Evolutionary conservation across 2,888 invertebrate species (phyloP), one percentile per base, ranked within the genome.

Genomic region (Trichogramma evanescens): DNA sequence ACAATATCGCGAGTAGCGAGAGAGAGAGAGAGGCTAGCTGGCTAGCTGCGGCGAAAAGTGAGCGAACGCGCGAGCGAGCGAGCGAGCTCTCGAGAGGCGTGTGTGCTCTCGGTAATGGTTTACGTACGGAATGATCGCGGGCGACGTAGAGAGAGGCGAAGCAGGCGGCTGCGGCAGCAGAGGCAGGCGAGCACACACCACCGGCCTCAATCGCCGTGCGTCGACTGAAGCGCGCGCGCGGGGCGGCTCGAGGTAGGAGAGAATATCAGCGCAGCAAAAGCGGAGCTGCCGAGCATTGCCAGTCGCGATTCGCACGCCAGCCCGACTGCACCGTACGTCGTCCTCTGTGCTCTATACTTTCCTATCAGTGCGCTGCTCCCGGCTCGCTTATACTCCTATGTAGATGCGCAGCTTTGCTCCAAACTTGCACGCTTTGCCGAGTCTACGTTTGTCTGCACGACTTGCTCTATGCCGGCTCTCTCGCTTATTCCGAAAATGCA

Each of bases 401-500:
- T 26, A 26, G 26, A 26, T 26, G 26, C 3, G 26, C 2, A 26
- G 26, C 26, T 26, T 26, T 26, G 26, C 26, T 3, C 26, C 26
- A 26, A 26, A 26, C 26, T 26, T 26, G 26, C 26, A 26, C 26
- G 26, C 26, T 26, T 26, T 26, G 26, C 26, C 26, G 26, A 26
- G 26, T 26, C 26, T 26, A 2, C 3, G 26, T 26, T 26, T 26
- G 26, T 26, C 26, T 26, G 26, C 26, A 26, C 26, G 2, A 26
- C 56, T 63, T 56, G 53, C 41, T 53, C 53, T 50, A 67, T 65
- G 56, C 55, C 62, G 49, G 63, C 72, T 71, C 67, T 73, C 78
- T 79, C 78, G 78, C 75, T 72, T 75, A 66, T 74, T 78, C 73
- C 77, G 65, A 56, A 65, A 58, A 49, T 57, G 48, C 9, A 26